phyloP scores from a whole-genome alignment of 2,113 vertebrate genomes.

The Toxotes chatareus region DNA sequence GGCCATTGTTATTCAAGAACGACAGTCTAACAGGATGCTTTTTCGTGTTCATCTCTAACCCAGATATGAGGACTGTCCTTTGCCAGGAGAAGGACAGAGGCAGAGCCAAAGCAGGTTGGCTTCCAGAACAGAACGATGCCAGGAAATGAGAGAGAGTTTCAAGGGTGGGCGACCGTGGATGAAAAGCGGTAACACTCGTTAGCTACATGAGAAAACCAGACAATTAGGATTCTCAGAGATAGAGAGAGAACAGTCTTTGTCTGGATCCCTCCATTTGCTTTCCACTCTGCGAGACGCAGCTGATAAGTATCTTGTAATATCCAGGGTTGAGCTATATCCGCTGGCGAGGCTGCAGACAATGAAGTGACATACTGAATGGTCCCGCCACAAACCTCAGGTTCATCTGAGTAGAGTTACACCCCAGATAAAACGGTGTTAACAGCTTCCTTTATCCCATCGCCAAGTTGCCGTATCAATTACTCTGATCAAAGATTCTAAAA shows the following conservation, averaged over 20 bases:
- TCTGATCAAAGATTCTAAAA: conserved; percentile 83
- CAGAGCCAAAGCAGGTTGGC: conserved; percentile 45
- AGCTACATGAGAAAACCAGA: conserved; percentile 79
- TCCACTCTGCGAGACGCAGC: conserved; percentile 56
- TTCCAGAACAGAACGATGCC: conserved; percentile 13
- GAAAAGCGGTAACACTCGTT: conserved; percentile 61
- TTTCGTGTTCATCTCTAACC: conserved; percentile 6
- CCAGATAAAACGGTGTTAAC: conserved; percentile 85
- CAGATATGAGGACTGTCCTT: conserved; percentile 10
- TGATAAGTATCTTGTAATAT: conserved; percentile 86
- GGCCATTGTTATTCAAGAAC: conserved; percentile 13
- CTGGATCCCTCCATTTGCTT: conserved; percentile 49
- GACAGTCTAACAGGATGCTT: neutral
- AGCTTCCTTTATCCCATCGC: conserved; percentile 86
- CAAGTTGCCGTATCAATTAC: conserved; percentile 85
- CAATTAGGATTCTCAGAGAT: conserved; percentile 78
- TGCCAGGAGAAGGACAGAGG: conserved; percentile 45
- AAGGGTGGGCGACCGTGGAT: conserved; percentile 45
- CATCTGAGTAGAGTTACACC: conserved; percentile 82
- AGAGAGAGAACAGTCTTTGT: conserved; percentile 78
- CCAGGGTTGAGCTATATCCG: conserved; percentile 79
- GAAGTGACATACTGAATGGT: conserved; percentile 80
- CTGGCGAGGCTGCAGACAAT: conserved; percentile 80
- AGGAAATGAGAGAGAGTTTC: conserved; percentile 43
- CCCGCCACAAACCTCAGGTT: conserved; percentile 76